Evolutionary conservation across 2,888 invertebrate species (phyloP), one percentile per base, ranked within the genome.

Genomic region (Leucania comma): DNA sequence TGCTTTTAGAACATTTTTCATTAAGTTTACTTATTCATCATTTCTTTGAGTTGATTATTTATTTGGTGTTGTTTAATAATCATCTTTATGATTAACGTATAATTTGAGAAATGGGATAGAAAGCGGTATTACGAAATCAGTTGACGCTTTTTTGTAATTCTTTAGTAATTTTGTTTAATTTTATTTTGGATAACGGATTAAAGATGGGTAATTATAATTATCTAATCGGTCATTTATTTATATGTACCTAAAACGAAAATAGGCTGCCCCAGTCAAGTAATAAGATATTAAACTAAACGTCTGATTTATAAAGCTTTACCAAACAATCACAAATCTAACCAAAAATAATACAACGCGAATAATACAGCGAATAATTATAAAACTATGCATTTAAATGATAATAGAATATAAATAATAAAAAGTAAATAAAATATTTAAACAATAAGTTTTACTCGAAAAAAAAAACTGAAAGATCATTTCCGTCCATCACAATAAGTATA

Each of bases 11-110:
- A 57, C 22, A 82, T 70, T 72, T 72, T 76, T 76, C 60, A 78
- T 80, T 73, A 69, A 66, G 57, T 72, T 75, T 54, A 79, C 62
- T 81, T 68, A 79, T 65, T 77, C 72, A 80, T 80, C 35, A 65
- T 77, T 72, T 53, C 61, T 79, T 70, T 57, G 50, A 54, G 58
- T 63, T 68, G 56, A 76, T 60, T 64, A 62, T 64, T 67, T 60
- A 53, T 65, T 42, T 79, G 61, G 65, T 76, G 80, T 72, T 81
- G 67, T 81, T 56, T 59, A 65, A 42, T 53, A 70, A 72, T 72
- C 54, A 60, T 72, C 32, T 56, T 62, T 20, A 65, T 65, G 32
- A 76, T 64, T 64, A 57, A 58, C 22, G 20, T 67, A 50, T 65
- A 54, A 58, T 53, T 61, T 38, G 56, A 12, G 24, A 57, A 60